phyloP scores from a whole-genome alignment of 2,888 invertebrate species.

The Xestia rhomboidea region DNA sequence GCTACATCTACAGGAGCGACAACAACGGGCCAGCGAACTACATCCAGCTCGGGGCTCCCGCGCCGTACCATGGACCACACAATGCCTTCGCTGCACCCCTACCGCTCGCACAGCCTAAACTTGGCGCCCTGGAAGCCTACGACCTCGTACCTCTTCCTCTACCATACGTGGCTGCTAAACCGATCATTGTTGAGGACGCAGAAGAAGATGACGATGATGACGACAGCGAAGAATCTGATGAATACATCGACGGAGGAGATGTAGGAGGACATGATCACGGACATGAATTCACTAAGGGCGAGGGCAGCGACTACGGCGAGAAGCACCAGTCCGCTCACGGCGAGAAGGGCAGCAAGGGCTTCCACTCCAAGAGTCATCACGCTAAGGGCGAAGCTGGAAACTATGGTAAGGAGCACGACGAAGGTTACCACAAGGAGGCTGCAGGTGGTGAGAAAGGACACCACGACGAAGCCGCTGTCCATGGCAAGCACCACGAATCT shows the following conservation, averaged over 20 bases:
- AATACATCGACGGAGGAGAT: conserved; percentile 73
- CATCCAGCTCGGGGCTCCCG: conserved; percentile 83
- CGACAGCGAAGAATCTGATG: conserved; percentile 75
- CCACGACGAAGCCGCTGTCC: conserved; percentile 89
- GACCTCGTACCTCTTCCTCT: conserved; percentile 80
- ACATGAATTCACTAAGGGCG: conserved; percentile 81
- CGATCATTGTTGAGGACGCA: conserved; percentile 78
- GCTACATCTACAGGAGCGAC: conserved; percentile 90
- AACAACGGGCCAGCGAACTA: conserved; percentile 87
- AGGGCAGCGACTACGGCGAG: conserved; percentile 87
- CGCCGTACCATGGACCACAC: conserved; percentile 76
- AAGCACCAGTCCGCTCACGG: conserved; percentile 89
- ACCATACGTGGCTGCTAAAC: conserved; percentile 83
- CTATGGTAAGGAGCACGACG: conserved; percentile 88
- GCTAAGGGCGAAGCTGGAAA: conserved; percentile 90
- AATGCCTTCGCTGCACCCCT: conserved; percentile 78
- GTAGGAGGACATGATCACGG: conserved; percentile 69
- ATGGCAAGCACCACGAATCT: conserved; percentile 89
- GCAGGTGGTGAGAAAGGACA: conserved; percentile 90
- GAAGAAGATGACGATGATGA: conserved; percentile 81
- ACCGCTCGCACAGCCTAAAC: conserved; percentile 76
- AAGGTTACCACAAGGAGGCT: conserved; percentile 89
- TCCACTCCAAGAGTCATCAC: conserved; percentile 87
- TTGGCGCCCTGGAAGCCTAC: conserved; percentile 76
- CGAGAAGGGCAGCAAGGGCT: conserved; percentile 90